Evolutionary conservation across 2,888 invertebrate species (phyloP).

Genomic region (Pyrocoelia pectoralis): DNA sequence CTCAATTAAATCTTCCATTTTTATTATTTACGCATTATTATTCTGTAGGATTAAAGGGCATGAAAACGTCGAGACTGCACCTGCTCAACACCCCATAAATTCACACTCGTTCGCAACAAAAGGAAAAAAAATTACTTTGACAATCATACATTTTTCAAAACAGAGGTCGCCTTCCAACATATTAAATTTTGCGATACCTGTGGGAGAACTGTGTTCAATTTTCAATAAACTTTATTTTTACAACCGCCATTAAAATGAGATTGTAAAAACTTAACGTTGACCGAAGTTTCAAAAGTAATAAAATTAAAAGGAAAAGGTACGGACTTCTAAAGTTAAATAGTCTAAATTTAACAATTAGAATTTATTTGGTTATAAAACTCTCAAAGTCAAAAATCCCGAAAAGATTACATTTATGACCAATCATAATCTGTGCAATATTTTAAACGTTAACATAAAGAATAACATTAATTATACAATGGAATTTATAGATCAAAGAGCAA

Average conservation of each 20-base stretch:
- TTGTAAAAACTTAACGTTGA: conserved; percentile 5
- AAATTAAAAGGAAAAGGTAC: conserved; percentile 3
- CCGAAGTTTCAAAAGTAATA: conserved; percentile 6
- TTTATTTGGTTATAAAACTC: neutral
- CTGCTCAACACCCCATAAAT: too few species aligned
- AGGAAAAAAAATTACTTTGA: conserved; percentile 18
- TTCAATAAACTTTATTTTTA: conserved; percentile 5
- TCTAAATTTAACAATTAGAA: conserved; percentile 10
- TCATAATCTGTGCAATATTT: neutral
- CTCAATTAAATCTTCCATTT: conserved; percentile 2
- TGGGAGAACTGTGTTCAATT: neutral
- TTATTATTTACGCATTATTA: too few species aligned
- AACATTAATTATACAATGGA: too few species aligned
- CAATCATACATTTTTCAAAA: conserved; percentile 17
- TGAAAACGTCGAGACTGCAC: neutral
- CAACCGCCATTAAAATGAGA: conserved; percentile 4
- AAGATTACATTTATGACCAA: neutral
- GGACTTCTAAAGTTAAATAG: neutral
- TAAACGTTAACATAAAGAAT: too few species aligned
- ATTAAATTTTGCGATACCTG: neutral
- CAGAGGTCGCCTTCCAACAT: neutral
- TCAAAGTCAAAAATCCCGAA: neutral
- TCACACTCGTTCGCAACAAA: neutral
- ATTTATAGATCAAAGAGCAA: too few species aligned
- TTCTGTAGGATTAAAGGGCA: too few species aligned